Base-by-base conservation (phyloP, 1,140 invertebrate genomes). In the Diorhabda sublineata region DNA sequence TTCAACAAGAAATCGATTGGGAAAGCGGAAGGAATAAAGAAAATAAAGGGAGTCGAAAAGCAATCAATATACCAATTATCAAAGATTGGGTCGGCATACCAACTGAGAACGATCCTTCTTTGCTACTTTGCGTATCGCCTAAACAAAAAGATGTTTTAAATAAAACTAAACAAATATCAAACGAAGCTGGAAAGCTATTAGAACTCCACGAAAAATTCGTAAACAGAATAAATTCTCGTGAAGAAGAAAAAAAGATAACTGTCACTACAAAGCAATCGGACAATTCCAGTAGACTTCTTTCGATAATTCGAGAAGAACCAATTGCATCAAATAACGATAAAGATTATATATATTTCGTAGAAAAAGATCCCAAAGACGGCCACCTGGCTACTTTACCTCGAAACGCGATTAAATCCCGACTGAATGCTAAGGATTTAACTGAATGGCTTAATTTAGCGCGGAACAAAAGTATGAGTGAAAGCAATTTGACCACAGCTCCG, bases 91-190 rank as follows among this genome's bases (percentile, higher is more conserved):
- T 87, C 57, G 86, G 86, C 2, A 71, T 89, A 4, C 84, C 85
- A n/a, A 86, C 85, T 0, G 78, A 82, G 57, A 79, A 81, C 43
- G 87, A 91, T 76, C 86, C 87, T 0, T 82, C 82, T 64, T 45
- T 89, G 2, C 79, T 91, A 45, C 82, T 91, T 0, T 91, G 89
- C 76, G 80, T 92, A 6, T 92, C 90, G 0, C 91, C 91, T 0
- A 88, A 87, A 1, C 90, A 92, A 75, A 87, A 87, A 74, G 82
- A 84, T 61, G 75, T 84, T 43, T 81, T 85, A 7, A 71, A 77
- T 69, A 83, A 82, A 69, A 81, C 78, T 73, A 83, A 81, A 26
- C 82, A 83, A 61, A 80, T 80, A 4, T 77, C 83, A 8, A 81
- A 84, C 67, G 82, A 84, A 73, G 84, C 83, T 0, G 87, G 87